These are phyloP conservation scores for Remorina albescens DNA, from an alignment of 2,797 vertebrate genomes.

Conservation along the genomic window DNA sequence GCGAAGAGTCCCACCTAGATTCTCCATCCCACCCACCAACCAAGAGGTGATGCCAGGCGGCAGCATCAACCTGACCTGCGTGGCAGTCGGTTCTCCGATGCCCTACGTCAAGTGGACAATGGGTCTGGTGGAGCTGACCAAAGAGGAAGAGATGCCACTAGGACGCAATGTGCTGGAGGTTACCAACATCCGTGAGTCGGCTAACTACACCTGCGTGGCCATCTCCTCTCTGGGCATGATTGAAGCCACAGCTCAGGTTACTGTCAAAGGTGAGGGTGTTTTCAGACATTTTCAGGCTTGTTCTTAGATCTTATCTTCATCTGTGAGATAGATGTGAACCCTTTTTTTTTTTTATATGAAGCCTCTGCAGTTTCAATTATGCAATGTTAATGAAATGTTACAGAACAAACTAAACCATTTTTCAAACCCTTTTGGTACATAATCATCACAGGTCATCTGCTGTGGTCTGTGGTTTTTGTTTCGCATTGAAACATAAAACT, in stretches of 20 bases:
- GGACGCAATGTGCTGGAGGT: slow-evolving; percentile 95
- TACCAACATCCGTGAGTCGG: slow-evolving; percentile 92
- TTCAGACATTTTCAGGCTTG: too few species aligned
- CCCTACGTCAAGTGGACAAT: slow-evolving; percentile 97
- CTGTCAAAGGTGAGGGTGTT: slow-evolving; percentile 91
- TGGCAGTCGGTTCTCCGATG: slow-evolving; percentile 97
- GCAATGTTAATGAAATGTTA: slow-evolving; percentile 1
- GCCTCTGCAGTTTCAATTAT: background rate
- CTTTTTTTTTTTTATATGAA: slow-evolving; percentile 8
- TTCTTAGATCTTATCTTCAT: too few species aligned
- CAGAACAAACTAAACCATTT: background rate
- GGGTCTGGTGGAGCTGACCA: slow-evolving; percentile 90
- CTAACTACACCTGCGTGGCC: slow-evolving; percentile 97
- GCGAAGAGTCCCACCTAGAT: slow-evolving; percentile 94
- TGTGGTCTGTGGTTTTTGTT: slow-evolving; percentile 8
- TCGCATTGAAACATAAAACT: slow-evolving; percentile 30
- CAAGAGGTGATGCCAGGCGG: slow-evolving; percentile 98
- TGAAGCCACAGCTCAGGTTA: slow-evolving; percentile 94
- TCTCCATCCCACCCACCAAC: slow-evolving; percentile 95
- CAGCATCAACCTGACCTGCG: slow-evolving; percentile 96
- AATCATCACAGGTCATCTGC: background rate
- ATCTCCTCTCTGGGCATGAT: slow-evolving; percentile 97
- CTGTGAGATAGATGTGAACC: background rate
- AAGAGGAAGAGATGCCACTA: slow-evolving; percentile 95
- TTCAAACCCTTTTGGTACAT: slow-evolving; percentile 13